Percentiles rank a stretch among this genome's conserved stretches.
These are phyloP conservation scores for Neostethus bicornis DNA, from an alignment of 2,797 vertebrate genomes.

Conservation along the genomic window DNA sequence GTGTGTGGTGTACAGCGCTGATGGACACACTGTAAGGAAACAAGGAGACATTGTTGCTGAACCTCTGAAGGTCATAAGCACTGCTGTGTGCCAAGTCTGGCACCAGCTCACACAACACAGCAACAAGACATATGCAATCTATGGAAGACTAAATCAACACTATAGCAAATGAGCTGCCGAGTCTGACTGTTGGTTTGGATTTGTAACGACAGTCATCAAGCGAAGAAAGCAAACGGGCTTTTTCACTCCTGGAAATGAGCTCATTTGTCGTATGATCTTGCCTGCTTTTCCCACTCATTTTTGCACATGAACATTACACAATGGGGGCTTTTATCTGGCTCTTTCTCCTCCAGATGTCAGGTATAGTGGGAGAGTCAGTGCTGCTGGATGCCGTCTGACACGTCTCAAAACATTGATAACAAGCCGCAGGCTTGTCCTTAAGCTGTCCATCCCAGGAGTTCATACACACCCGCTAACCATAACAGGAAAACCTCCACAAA, in stretches of 20 bases:
- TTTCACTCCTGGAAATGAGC: slow-evolving; percentile 55
- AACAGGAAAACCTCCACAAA: slow-evolving; percentile 9
- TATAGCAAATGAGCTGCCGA: slow-evolving; percentile 36
- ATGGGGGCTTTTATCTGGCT: slow-evolving; percentile 36
- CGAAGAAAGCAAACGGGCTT: slow-evolving; percentile 47
- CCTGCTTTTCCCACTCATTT: slow-evolving; percentile 55
- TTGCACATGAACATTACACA: slow-evolving; percentile 64
- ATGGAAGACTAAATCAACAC: slow-evolving; percentile 56
- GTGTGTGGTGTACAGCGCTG: slow-evolving; percentile 65
- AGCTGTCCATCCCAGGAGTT: slow-evolving; percentile 61
- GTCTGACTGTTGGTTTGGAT: slow-evolving; percentile 55
- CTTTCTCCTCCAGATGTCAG: slow-evolving; percentile 78
- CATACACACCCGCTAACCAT: slow-evolving; percentile 42
- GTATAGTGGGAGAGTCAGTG: slow-evolving; percentile 75
- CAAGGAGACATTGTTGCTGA: slow-evolving; percentile 85
- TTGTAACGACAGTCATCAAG: slow-evolving; percentile 54
- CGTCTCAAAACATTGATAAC: slow-evolving; percentile 82
- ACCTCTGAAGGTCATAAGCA: slow-evolving; percentile 80
- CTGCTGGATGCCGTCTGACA: slow-evolving; percentile 79
- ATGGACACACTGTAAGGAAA: slow-evolving; percentile 79
- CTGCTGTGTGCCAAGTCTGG: slow-evolving; percentile 76
- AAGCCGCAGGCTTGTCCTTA: slow-evolving; percentile 71
- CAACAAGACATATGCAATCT: slow-evolving; percentile 61
- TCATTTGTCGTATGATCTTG: slow-evolving; percentile 41
- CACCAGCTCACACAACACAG: slow-evolving; percentile 72